Evolutionary conservation across 2,888 invertebrate genomes (phyloP), one percentile per base, ranked within the genome.

Genomic region (Bhutanitis thaidina): DNA sequence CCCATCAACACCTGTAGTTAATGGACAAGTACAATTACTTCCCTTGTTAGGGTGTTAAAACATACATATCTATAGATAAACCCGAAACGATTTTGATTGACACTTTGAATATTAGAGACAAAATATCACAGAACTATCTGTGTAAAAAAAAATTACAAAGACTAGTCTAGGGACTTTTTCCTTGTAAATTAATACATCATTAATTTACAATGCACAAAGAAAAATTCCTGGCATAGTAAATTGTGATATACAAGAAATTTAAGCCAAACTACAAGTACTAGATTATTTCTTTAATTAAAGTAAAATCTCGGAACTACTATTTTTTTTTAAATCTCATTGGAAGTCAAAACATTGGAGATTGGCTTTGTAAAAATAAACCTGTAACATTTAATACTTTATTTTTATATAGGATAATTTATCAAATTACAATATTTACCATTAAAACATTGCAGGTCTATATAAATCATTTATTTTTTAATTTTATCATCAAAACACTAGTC

Each of bases 1-100:
- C 68, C 65, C 57, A 57, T 64, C 58, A 62, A 57, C 59, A 65
- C 66, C 62, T 54, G 56, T 36, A 36, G 41, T 62, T 71, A 64
- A 61, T 65, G 62, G 65, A 77, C 71, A 68, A 65, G 71, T 34
- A 34, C 12, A 34, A 3, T 34, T 69, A 76, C 64, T 64, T 67
- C 75, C 77, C 67, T 55, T 64, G 71, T 78, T 79, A 80, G 65
- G 69, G 67, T 73, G 78, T 82, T 83, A 82, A 77, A 68, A 51
- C 51, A 51, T 39, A 82, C 74, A 80, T 72, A 74, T 55, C 56
- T 55, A 48, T 41, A 49, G 58, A 59, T 55, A 51, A 34, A 70
- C 73, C 79, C 76, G 77, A 69, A 63, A 71, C 68, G 69, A 66
- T 69, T 63, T 79, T 74, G 87, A 88, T 88, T 88, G 88, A 87